Percentiles rank a stretch among this genome's conserved stretches.
phyloP scores from a whole-genome alignment of 2,797 vertebrate genomes.

The Neomorphus geoffroyi region DNA sequence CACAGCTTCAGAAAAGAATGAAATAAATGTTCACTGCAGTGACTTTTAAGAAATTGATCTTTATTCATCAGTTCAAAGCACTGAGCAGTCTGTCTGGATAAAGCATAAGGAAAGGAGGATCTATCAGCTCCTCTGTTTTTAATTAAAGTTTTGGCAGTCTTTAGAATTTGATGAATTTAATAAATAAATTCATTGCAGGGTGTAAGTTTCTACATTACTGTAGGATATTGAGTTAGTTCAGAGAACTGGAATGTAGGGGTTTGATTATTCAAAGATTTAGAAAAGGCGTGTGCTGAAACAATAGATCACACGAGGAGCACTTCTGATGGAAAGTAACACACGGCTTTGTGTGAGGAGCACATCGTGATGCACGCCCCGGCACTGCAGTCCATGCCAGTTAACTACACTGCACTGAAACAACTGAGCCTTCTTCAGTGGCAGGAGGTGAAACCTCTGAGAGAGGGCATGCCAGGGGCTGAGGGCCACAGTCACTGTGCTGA shows the following conservation, averaged over 20 bases:
- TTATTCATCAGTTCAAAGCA: background rate
- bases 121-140: background rate
- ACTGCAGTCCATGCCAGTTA: rapidly evolving
- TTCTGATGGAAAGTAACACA: background rate
- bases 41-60: background rate
- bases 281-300: background rate
- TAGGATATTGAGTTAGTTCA: background rate
- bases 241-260: background rate
- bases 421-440: background rate
- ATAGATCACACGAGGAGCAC: background rate
- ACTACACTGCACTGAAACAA: background rate
- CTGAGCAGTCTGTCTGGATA: background rate
- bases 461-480: background rate
- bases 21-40: background rate
- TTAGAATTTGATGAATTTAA: background rate
- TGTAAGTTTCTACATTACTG: background rate
- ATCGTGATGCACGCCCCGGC: rapidly evolving
- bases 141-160: background rate
- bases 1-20: background rate
- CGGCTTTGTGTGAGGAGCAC: rapidly evolving
- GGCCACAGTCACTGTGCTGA: background rate
- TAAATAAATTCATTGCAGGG: background rate
- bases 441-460: background rate
- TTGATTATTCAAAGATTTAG: background rate
- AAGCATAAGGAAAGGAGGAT: background rate